phyloP scores from a whole-genome alignment of 2,797 vertebrate species.

The Myiothlypis chrysogaster region DNA sequence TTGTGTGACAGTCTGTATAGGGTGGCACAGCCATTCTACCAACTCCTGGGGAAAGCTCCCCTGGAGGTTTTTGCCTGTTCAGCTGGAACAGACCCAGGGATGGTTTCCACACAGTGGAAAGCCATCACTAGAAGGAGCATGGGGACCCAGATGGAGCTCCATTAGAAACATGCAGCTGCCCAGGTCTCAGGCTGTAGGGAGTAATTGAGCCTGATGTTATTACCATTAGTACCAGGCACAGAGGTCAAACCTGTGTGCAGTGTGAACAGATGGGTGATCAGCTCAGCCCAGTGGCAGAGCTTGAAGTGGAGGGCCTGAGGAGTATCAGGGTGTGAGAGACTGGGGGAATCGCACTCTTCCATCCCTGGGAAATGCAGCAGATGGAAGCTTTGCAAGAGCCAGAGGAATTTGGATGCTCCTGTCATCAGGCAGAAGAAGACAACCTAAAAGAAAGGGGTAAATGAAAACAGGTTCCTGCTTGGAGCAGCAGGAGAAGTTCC shows the following conservation, averaged over 20 bases:
- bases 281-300: not conserved
- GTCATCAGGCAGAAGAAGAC: not conserved
- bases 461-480: not conserved
- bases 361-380: not conserved
- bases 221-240: not conserved
- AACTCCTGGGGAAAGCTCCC: not conserved
- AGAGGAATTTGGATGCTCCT: not conserved
- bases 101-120: not conserved
- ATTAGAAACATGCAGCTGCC: not conserved
- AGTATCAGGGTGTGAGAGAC: not conserved
- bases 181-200: not conserved
- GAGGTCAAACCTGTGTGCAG: too few relatives aligned
- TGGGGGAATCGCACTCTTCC: accelerated
- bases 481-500: not conserved
- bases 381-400: not conserved
- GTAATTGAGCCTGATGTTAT: accelerated
- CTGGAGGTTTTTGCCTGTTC: not conserved
- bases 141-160: not conserved
- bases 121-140: not conserved
- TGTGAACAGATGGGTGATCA: not conserved
- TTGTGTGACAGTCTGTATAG: not conserved
- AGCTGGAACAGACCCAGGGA: accelerated
- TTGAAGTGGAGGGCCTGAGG: not conserved
- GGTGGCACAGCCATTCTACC: not conserved
- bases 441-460: not conserved